Base-by-base conservation (phyloP, 2,113 vertebrate genomes). In the Nipponia nippon region DNA sequence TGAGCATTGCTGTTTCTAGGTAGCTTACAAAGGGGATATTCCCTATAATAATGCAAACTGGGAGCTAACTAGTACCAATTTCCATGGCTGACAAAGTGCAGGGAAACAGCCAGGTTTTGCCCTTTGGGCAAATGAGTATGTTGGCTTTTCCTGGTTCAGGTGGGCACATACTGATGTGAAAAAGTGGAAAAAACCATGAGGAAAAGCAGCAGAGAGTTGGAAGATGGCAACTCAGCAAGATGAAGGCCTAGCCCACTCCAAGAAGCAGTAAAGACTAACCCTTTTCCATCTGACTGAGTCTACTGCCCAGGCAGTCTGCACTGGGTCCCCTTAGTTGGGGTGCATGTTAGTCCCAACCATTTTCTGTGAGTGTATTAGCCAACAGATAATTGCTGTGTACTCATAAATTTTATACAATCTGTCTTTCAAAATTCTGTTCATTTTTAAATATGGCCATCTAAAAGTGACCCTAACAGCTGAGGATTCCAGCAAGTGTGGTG, bases 311-410 rank as follows among this genome's bases (percentile, higher is more conserved):
- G n/a, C n/a, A 75, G 44, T 25, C 49, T 70, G n/a, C 7, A 4
- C 61, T 65, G 70, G 3, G 8, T 76, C 9, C 10, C 46, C 15
- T 76, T 91, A 0, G 0, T 0, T 49, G 30, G 53, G 8, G 15
- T 78, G 16, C 25, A 10, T 4, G 0, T 46, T 61, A 59, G 40
- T 34, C 44, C 18, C 61, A 79, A 2, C 10, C 21, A 34, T 61
- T 87, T 61, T 61, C 6, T 80, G 21, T 27, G 26, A 42, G 30
- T 26, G 25, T 65, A 29, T 72, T 46, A 75, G 13, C 32, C 55
- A 65, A 36, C 6, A 50, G n/a, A 16, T 26, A 65, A 46, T 42
- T 89, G 30, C 23, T 82, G 8, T 49, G 20, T n/a, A 18, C 18
- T 59, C 32, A 58, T 58, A 29, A 75, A 55, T 7, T 46, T 15